Conservation (phyloP, 2,888 invertebrate species). For the Drymonia ruficornis region DNA sequence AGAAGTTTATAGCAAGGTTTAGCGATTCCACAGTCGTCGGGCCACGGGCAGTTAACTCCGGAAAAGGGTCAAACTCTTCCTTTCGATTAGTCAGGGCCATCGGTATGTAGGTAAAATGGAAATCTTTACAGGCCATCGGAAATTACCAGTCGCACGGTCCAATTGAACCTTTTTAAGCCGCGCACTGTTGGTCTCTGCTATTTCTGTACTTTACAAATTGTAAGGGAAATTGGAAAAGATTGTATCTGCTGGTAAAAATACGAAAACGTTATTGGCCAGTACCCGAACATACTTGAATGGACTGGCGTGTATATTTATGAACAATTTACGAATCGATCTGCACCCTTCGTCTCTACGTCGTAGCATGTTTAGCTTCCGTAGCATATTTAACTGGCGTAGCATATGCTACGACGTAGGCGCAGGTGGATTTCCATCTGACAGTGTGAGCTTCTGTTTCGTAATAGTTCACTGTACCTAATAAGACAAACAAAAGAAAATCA, state of each 20-base stretch:
- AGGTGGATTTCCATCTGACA: too few relatives aligned
- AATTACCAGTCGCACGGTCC: conserved; percentile 3
- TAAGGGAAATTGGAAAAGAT: background rate
- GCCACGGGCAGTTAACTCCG: conserved; percentile 47
- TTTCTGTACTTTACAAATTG: background rate
- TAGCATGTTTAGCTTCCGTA: too few relatives aligned
- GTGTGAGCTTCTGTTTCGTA: too few relatives aligned
- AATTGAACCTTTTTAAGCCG: background rate
- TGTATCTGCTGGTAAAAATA: background rate
- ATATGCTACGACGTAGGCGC: too few relatives aligned
- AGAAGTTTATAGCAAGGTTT: conserved; percentile 37
- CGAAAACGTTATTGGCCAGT: too few relatives aligned
- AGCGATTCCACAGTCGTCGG: conserved; percentile 35
- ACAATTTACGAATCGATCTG: too few relatives aligned
- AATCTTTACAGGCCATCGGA: conserved; percentile 3
- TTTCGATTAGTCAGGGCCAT: conserved; percentile 35
- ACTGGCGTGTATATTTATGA: too few relatives aligned
- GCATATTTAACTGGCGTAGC: too few relatives aligned
- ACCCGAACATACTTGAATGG: too few relatives aligned
- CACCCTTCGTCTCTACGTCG: too few relatives aligned
- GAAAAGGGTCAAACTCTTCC: conserved; percentile 40
- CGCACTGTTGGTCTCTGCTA: conserved; percentile 6
- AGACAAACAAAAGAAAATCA: too few relatives aligned
- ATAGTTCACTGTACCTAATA: too few relatives aligned
- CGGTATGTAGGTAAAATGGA: conserved; percentile 11